These are phyloP conservation scores for Macropus fuliginosus DNA, from an alignment of 2,797 vertebrate species.

Conservation along the genomic window DNA sequence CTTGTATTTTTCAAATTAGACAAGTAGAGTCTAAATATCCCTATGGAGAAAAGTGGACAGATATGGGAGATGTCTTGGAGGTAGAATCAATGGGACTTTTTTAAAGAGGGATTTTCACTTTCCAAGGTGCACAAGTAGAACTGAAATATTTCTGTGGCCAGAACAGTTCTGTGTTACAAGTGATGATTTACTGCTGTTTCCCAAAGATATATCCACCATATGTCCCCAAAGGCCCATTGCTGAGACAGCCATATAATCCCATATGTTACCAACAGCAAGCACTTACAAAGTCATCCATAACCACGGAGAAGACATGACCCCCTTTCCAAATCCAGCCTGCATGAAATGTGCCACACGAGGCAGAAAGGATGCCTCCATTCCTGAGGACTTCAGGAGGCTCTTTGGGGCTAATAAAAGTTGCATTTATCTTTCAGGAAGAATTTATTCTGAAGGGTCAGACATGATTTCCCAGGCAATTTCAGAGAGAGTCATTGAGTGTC, in stretches of 20 bases:
- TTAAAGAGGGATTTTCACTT: neutral
- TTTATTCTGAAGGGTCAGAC: constrained; percentile 58
- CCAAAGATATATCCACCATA: neutral
- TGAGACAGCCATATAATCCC: constrained; percentile 54
- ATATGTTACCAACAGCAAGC: constrained; percentile 38
- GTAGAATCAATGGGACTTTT: neutral
- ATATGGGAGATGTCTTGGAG: neutral
- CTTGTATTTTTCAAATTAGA: neutral
- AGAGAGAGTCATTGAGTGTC: constrained; percentile 24
- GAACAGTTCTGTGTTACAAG: constrained; percentile 14
- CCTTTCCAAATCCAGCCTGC: neutral
- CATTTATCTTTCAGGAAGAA: constrained; percentile 62
- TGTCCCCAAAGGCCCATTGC: neutral
- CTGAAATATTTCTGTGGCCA: constrained; percentile 34
- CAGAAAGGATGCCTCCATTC: constrained; percentile 58
- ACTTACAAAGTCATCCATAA: constrained; percentile 47
- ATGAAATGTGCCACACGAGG: constrained; percentile 1
- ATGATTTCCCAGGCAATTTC: constrained; percentile 43
- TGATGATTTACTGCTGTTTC: neutral
- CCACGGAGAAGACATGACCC: neutral
- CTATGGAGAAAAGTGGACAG: constrained; percentile 11
- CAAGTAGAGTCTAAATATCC: neutral
- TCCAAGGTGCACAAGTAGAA: neutral
- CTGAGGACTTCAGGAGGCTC: constrained; percentile 48
- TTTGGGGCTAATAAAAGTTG: constrained; percentile 11